Percentiles rank a stretch among this genome's conserved stretches.
phyloP scores from a whole-genome alignment of 2,888 invertebrate species.

The Pediacus dermestoides region DNA sequence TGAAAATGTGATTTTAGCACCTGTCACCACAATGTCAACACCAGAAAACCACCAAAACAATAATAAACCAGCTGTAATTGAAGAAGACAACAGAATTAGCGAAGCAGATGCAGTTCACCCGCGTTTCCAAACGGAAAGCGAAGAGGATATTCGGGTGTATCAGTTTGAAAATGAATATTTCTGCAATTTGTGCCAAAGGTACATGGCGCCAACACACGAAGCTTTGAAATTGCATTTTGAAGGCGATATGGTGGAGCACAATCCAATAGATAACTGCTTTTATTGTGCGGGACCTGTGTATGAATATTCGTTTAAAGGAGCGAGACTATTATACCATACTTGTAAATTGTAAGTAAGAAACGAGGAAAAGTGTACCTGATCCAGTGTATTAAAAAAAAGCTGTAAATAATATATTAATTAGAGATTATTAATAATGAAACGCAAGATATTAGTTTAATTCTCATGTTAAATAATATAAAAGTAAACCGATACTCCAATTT shows the following conservation, averaged over 20 bases:
- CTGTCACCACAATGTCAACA: too few species aligned
- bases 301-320: slow-evolving; percentile 36
- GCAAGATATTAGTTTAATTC: too few species aligned
- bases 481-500: too few species aligned
- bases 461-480: too few species aligned
- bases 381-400: too few species aligned
- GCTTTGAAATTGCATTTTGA: slow-evolving; percentile 41
- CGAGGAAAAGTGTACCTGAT: too few species aligned
- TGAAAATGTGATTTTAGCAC: too few species aligned
- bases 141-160: slow-evolving; percentile 35
- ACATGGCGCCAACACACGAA: slow-evolving; percentile 38
- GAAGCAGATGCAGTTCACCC: slow-evolving; percentile 45
- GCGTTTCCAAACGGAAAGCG: slow-evolving; percentile 36
- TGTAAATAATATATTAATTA: too few species aligned
- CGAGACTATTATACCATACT: slow-evolving; percentile 38
- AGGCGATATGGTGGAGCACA: slow-evolving; percentile 36
- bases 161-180: slow-evolving; percentile 40
- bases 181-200: slow-evolving; percentile 40
- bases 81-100: slow-evolving; percentile 15
- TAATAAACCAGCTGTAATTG: too few species aligned
- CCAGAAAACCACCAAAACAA: too few species aligned
- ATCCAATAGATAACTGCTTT: slow-evolving; percentile 39
- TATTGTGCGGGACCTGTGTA: slow-evolving; percentile 43
- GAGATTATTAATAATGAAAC: too few species aligned
- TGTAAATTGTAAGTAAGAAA: too few species aligned